Evolutionary conservation across 2,113 vertebrate genomes (phyloP).

Genomic region (Oenanthe oenanthe): DNA sequence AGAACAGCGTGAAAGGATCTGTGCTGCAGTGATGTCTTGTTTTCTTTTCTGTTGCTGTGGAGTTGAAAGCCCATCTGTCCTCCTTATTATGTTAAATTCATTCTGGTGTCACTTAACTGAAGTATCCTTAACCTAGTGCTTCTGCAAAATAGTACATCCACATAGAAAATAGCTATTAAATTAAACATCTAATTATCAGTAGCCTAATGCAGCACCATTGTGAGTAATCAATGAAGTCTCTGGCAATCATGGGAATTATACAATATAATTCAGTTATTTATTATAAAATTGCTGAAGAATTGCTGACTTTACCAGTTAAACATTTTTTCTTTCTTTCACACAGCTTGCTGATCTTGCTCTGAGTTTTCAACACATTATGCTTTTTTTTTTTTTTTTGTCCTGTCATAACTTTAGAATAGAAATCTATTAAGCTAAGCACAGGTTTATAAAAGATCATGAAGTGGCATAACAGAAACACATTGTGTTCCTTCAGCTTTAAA

Average conservation of each 20-base stretch:
- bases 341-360: neutral
- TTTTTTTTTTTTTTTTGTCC: conserved; percentile 39
- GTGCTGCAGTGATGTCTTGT: neutral
- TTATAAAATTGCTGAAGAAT: neutral
- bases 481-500: neutral
- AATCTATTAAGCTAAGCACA: conserved; percentile 8
- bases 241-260: conserved; percentile 33
- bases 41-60: conserved; percentile 9
- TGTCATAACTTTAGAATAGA: neutral
- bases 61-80: conserved; percentile 37
- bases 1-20: neutral
- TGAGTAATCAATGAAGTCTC: conserved; percentile 44
- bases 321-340: neutral
- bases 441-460: neutral
- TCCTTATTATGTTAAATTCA: conserved; percentile 39
- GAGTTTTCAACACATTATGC: neutral
- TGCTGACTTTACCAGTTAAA: neutral
- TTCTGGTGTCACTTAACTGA: conserved; percentile 52
- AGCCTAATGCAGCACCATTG: conserved; percentile 28
- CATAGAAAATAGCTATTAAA: conserved; percentile 52
- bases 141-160: conserved; percentile 28
- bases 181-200: conserved; percentile 43
- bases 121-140: conserved; percentile 55
- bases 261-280: conserved; percentile 2
- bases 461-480: neutral